Evolutionary conservation across 1,140 invertebrate genomes (phyloP), one percentile per base, ranked within the genome.

Genomic region (Thereuonema tuberculata): DNA sequence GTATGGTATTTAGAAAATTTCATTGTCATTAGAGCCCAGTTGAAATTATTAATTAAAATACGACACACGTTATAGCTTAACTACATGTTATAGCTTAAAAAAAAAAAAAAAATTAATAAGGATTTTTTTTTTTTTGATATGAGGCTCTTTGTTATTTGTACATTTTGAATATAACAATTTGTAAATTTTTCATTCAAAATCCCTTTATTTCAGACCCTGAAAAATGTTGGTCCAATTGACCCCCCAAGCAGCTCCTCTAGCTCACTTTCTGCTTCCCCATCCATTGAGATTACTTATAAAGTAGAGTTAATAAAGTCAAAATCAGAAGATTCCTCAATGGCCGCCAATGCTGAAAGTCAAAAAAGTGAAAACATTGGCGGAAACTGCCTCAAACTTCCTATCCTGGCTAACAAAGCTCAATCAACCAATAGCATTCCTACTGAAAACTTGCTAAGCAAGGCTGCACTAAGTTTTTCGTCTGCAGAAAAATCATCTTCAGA

Each of bases 201-300:
- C n/a, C n/a, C 21, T 55, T 55, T 55, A 29, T 55, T 55, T 55
- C 53, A 55, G 53, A 55, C 24, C 2, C 53, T 26, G 3, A 55
- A 26, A 55, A 14, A 29, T 55, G 23, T 25, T 28, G 24, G 48
- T 5, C 48, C 48, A 5, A 5, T 20, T 50, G 9, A 14, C 9
- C 9, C 28, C 27, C 23, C 23, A n/a, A 21, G 12, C 53, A 29
- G 17, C 15, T 55, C 25, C 23, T 27, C 53, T 55, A 26, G 17
- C 23, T 29, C 53, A 26, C 27, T 25, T 28, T 3, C 53, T 26
- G 27, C 53, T 12, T 27, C 53, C 21, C 12, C 53, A 12, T 28
- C 27, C 27, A 12, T 55, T 29, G 53, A 55, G 21, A 9, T 55
- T 9, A 28, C 27, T 12, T 25, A 14, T 55, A 3, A 25, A 5